Evolutionary conservation across 2,888 invertebrate genomes (phyloP).

Genomic region (Conomelus anceps): DNA sequence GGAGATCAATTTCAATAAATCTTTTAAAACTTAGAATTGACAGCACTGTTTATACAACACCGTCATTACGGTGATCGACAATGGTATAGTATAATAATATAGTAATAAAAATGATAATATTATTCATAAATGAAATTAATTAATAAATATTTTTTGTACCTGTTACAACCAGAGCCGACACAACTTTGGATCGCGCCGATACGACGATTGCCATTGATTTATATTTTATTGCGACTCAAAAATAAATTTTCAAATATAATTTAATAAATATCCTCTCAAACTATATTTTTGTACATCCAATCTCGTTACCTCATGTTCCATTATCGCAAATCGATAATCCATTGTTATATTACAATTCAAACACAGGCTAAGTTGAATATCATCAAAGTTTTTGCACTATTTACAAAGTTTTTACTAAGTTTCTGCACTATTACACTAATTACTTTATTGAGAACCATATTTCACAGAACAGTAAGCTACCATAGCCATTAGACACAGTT

Average conservation of each 20-base stretch:
- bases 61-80: no score
- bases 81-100: no score
- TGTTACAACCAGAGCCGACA: slow-evolving; percentile 51
- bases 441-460: no score
- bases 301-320: not conserved
- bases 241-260: not conserved
- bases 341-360: no score
- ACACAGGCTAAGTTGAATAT: no score
- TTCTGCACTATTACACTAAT: not conserved
- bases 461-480: no score
- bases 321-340: not conserved
- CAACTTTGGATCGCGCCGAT: slow-evolving; percentile 55
- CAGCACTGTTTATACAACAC: no score
- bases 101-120: not conserved
- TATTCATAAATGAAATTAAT: not conserved
- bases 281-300: not conserved
- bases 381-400: no score
- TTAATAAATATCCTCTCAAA: not conserved
- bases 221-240: not conserved
- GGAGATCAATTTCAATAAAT: no score
- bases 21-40: no score
- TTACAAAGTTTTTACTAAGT: no score
- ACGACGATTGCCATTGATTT: slow-evolving; percentile 66
- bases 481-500: no score
- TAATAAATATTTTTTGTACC: not conserved